Evolutionary conservation across 2,797 vertebrate genomes (phyloP).

Genomic region (Rhinogobio ventralis): DNA sequence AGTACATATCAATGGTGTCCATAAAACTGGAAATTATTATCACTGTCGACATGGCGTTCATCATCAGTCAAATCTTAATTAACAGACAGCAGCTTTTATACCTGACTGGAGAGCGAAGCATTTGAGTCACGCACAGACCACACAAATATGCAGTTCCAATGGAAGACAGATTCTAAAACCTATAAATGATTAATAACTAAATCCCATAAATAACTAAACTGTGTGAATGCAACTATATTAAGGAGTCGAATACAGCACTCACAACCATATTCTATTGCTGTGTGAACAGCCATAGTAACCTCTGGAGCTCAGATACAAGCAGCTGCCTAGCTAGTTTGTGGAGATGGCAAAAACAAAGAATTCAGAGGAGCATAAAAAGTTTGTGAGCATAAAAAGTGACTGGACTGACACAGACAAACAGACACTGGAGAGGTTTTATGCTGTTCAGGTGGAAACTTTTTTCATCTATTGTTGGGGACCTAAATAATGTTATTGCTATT

Average conservation of each 20-base stretch:
- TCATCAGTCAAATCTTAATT: neutral
- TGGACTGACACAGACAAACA: too few relatives aligned
- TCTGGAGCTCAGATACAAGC: neutral
- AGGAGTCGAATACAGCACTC: neutral
- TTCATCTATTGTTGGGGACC: neutral
- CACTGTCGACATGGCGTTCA: neutral
- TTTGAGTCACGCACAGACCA: neutral
- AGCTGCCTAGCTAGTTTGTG: neutral
- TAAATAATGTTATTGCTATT: neutral
- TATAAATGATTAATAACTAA: too few relatives aligned
- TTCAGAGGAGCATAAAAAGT: neutral
- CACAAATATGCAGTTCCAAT: neutral
- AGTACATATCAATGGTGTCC: neutral
- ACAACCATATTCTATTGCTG: neutral
- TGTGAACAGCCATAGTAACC: neutral
- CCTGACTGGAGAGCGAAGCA: neutral
- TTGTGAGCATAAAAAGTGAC: too few relatives aligned
- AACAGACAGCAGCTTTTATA: neutral
- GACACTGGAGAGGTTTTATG: neutral
- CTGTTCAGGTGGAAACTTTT: neutral
- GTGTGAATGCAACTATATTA: neutral
- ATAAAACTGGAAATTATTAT: neutral
- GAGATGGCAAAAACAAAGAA: neutral
- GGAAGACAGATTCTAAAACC: neutral
- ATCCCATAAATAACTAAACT: neutral